Evolutionary conservation across 2,113 vertebrate species (phyloP).

Genomic region (Phoxinus phoxinus): DNA sequence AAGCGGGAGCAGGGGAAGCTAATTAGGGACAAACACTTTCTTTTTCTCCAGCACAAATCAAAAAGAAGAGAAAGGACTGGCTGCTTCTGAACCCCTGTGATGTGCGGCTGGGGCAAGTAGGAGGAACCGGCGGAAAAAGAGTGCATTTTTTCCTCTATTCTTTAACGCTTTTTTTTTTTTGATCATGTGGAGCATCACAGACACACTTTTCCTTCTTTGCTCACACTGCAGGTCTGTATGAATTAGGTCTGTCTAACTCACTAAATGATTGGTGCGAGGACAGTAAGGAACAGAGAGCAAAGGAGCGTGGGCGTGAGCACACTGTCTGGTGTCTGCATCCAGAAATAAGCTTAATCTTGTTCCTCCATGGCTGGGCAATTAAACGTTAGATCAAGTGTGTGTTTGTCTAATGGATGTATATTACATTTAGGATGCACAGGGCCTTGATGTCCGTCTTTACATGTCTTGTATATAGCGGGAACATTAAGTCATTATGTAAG

Average conservation of each 20-base stretch:
- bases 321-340: conserved; percentile 34
- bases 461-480: neutral
- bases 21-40: conserved; percentile 69
- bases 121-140: neutral
- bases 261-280: conserved; percentile 27
- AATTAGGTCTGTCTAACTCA: conserved; percentile 29
- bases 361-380: conserved; percentile 47
- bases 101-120: conserved; percentile 28
- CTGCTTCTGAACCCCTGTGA: conserved; percentile 54
- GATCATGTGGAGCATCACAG: conserved; percentile 60
- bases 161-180: conserved; percentile 52
- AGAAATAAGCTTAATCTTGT: conserved; percentile 44
- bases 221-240: conserved; percentile 18
- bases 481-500: neutral
- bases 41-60: conserved; percentile 48
- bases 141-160: conserved; percentile 28
- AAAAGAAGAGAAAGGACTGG: conserved; percentile 34
- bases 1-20: conserved; percentile 61
- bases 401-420: conserved; percentile 12
- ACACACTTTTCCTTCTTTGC: conserved; percentile 27
- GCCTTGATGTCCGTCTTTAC: neutral
- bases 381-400: conserved; percentile 25
- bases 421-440: neutral
- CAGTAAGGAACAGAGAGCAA: conserved; percentile 36
- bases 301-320: conserved; percentile 42